Percentiles rank a stretch among this genome's conserved stretches.
Evolutionary conservation across 2,888 invertebrate species (phyloP).

Genomic region (Sacculina carcini): DNA sequence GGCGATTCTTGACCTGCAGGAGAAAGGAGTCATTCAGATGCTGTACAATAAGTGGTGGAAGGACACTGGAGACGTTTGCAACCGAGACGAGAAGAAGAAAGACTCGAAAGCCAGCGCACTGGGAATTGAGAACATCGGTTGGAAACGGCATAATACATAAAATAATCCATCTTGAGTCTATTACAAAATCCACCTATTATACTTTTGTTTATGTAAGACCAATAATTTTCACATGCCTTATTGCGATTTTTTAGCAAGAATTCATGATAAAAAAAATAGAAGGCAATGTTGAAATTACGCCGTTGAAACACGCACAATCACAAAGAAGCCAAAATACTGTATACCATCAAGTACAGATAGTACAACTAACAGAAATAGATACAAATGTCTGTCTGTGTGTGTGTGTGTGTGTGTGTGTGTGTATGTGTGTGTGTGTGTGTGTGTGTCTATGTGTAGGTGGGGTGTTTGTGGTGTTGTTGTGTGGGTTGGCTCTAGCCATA

Average conservation of each 20-base stretch:
- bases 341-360: background rate
- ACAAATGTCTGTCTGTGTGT: background rate
- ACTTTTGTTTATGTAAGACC: too few species aligned
- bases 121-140: slow-evolving; percentile 64
- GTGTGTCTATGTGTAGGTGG: slow-evolving; percentile 35
- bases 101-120: slow-evolving; percentile 79
- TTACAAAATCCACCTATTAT: too few species aligned
- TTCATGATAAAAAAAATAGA: too few species aligned
- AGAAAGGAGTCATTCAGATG: slow-evolving; percentile 21
- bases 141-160: too few species aligned
- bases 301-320: too few species aligned
- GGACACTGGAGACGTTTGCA: slow-evolving; percentile 72
- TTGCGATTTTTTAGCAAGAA: too few species aligned
- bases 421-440: background rate
- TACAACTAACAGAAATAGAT: background rate
- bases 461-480: slow-evolving; percentile 83
- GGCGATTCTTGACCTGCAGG: slow-evolving; percentile 26
- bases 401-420: background rate
- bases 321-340: too few species aligned
- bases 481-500: slow-evolving; percentile 68
- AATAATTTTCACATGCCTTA: too few species aligned
- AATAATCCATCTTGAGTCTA: too few species aligned
- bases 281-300: too few species aligned
- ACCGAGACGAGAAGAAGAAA: slow-evolving; percentile 57
- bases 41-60: slow-evolving; percentile 69